These are phyloP conservation scores for Pyxicephalus adspersus DNA, from an alignment of 2,113 vertebrate genomes.

Conservation along the genomic window DNA sequence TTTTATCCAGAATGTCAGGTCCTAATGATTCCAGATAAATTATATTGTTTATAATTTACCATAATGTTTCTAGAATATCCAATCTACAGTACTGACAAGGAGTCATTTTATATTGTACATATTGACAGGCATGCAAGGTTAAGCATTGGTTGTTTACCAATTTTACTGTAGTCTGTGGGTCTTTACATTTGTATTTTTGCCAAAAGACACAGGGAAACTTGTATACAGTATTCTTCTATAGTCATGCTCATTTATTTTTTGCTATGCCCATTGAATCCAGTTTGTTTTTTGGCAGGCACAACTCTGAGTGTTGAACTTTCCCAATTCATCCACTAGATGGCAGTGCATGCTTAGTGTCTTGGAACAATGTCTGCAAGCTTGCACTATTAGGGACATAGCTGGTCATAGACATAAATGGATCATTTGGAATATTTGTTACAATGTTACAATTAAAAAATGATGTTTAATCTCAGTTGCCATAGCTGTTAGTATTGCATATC, in stretches of 20 bases:
- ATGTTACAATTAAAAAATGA: not conserved
- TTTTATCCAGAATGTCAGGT: too few relatives aligned
- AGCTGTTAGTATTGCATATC: not conserved
- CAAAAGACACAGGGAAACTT: too few relatives aligned
- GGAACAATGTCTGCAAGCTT: not conserved
- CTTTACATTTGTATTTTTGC: too few relatives aligned
- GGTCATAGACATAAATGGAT: not conserved
- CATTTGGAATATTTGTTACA: not conserved
- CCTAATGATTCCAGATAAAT: too few relatives aligned
- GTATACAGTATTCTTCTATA: not conserved
- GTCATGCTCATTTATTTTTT: not conserved
- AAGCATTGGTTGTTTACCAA: too few relatives aligned
- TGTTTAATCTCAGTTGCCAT: not conserved
- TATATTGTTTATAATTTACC: too few relatives aligned
- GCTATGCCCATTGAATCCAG: not conserved
- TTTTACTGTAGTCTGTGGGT: too few relatives aligned
- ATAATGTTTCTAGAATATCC: too few relatives aligned
- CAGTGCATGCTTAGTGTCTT: not conserved
- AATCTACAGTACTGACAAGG: too few relatives aligned
- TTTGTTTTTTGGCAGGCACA: not conserved
- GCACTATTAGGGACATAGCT: not conserved
- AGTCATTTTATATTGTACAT: too few relatives aligned
- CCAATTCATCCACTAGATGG: slow-evolving; percentile 30
- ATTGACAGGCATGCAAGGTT: too few relatives aligned
- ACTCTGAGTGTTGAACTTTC: not conserved